Evolutionary conservation across 1,140 invertebrate genomes (phyloP).

Genomic region (Hormaphis cornu): DNA sequence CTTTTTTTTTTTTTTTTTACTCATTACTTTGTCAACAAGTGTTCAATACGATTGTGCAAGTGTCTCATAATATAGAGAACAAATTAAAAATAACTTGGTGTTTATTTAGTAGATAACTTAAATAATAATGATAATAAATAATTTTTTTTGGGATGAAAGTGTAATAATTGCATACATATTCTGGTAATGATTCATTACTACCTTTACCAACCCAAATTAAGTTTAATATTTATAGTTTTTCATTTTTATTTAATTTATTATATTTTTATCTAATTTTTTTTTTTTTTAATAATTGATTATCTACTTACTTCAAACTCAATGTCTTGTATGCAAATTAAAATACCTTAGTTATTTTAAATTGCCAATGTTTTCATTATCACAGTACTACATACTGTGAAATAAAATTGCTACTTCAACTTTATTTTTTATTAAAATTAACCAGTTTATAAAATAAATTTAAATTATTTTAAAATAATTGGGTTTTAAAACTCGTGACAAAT

Average conservation of each 20-base stretch:
- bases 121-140: constrained; percentile 8
- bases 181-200: constrained; percentile 20
- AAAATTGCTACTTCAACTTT: not conserved
- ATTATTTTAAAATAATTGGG: not conserved
- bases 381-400: not conserved
- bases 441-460: not conserved
- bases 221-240: constrained; percentile 31
- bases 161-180: constrained; percentile 23
- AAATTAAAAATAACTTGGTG: constrained; percentile 31
- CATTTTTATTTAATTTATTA: constrained; percentile 30
- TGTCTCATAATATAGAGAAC: constrained; percentile 32
- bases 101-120: constrained; percentile 31
- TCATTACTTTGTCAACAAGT: constrained; percentile 28
- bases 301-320: constrained; percentile 6
- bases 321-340: constrained; percentile 20
- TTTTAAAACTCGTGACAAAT: not conserved
- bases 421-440: not conserved
- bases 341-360: constrained; percentile 1
- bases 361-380: not conserved
- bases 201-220: constrained; percentile 18
- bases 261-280: constrained; percentile 9
- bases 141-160: constrained; percentile 26
- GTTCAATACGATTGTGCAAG: constrained; percentile 27
- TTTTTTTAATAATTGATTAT: constrained; percentile 12
- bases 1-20: constrained; percentile 23